Evolutionary conservation across 2,888 invertebrate species (phyloP), one percentile per base, ranked within the genome.

Genomic region (Halictus quadricinctus): DNA sequence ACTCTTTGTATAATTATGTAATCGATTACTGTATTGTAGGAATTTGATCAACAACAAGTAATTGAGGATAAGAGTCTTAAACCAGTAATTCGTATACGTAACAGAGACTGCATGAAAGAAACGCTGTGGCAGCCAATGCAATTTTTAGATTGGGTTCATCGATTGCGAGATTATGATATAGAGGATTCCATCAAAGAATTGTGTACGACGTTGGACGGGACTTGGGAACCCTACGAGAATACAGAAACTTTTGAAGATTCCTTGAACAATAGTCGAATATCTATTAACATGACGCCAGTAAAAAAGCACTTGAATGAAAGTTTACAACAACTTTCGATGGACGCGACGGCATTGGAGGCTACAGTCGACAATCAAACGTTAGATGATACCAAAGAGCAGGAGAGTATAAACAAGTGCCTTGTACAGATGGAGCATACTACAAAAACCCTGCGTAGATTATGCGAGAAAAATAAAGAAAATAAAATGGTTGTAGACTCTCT

Each of bases 251-350:
- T 91, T n/a, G 90, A 92, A 6, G 92, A 93, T 72, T 93, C 92
- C 0, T 81, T 93, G 43, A 92, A 93, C 66, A 90, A 60, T 29
- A 93, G 92, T 79, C 88, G 94, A 29, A 94, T 94, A 77, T 93
- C 94, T 0, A 91, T 94, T 76, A 94, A 94, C 43, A 92, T 94
- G 54, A 93, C 93, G 1, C 93, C 93, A 0, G 93, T 94, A 2
- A 94, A 94, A 72, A 93, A 90, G 64, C 93, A 93, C 46, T 86
- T 95, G 25, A 95, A 94, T 76, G 94, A 94, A 72, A 95, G 94
- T 82, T 85, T 94, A 13, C 93, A 93, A 78, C 94, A 94, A n/a
- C 86, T 94, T 72, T 93, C 94, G 4, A 69, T 94, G 58, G 94
- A 94, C n/a, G 81, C 92, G 5, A 92, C 94, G 29, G 87, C 92